Evolutionary conservation across 2,113 vertebrate genomes (phyloP).

Genomic region (Mellivora capensis): DNA sequence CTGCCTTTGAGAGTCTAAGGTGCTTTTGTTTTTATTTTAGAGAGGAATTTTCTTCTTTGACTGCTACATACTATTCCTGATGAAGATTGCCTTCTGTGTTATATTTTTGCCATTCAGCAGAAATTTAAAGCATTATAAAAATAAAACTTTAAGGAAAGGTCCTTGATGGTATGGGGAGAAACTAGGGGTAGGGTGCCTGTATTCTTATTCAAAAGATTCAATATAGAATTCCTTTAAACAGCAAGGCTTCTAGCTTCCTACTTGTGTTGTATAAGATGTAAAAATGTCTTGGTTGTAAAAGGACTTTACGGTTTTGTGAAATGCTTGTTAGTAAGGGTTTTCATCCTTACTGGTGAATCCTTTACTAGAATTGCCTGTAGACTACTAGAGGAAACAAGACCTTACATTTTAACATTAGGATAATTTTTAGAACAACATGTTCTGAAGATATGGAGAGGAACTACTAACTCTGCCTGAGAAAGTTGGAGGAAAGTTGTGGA

Average conservation of each 20-base stretch:
- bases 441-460: neutral
- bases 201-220: neutral
- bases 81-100: conserved; percentile 13
- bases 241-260: neutral
- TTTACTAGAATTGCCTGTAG: neutral
- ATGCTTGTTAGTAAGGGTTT: neutral
- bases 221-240: conserved; percentile 5
- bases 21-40: neutral
- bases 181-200: neutral
- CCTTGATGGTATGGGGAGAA: neutral
- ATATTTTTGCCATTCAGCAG: neutral
- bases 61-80: neutral
- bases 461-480: neutral
- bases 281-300: neutral
- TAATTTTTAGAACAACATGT: neutral
- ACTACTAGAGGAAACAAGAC: neutral
- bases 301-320: neutral
- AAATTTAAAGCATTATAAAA: conserved; percentile 32
- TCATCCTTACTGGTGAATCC: neutral
- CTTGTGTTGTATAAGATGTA: neutral
- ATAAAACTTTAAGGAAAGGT: neutral
- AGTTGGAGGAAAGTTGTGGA: neutral
- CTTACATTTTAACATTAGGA: neutral
- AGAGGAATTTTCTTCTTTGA: neutral
- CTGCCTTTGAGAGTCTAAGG: neutral